A percentile compares a stretch with the other conserved stretches of the same genome.
Conservation (phyloP, 1,140 invertebrate genomes). For the Drosophila kikkawai region DNA sequence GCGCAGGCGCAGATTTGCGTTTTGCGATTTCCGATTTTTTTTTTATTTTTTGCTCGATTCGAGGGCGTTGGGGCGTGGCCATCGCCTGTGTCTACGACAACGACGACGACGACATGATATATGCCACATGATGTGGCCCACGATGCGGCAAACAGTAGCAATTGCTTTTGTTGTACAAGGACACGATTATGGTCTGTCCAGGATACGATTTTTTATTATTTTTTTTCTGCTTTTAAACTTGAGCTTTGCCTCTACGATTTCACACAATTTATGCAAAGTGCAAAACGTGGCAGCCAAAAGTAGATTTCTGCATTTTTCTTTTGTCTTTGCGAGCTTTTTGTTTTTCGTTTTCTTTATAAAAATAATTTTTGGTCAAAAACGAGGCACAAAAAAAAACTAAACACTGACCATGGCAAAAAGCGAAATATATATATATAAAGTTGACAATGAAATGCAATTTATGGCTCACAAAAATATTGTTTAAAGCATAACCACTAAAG, state of each 20-base stretch:
- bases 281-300: constrained; percentile 67
- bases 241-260: constrained; percentile 13
- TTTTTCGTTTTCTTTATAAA: constrained; percentile 54
- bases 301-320: constrained; percentile 44
- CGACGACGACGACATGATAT: constrained; percentile 68
- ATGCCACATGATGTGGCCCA: constrained; percentile 76
- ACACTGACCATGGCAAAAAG: constrained; percentile 25
- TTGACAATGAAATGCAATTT: constrained; percentile 46
- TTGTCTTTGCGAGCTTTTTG: constrained; percentile 44
- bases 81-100: constrained; percentile 50
- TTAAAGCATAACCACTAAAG: constrained; percentile 56
- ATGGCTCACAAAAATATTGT: constrained; percentile 58
- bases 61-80: constrained; percentile 68
- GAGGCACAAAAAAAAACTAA: constrained; percentile 1
- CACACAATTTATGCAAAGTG: constrained; percentile 79
- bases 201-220: constrained; percentile 28
- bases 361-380: constrained; percentile 50
- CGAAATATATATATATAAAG: constrained; percentile 19
- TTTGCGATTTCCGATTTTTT: constrained; percentile 37
- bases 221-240: not conserved
- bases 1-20: constrained; percentile 50
- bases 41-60: constrained; percentile 9
- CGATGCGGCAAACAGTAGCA: constrained; percentile 82
- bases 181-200: constrained; percentile 66
- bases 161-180: constrained; percentile 84